Percentiles rank a stretch among this genome's conserved stretches.
These are phyloP conservation scores for Perizoma affinitatum DNA, from an alignment of 2,888 invertebrate species.

Conservation along the genomic window DNA sequence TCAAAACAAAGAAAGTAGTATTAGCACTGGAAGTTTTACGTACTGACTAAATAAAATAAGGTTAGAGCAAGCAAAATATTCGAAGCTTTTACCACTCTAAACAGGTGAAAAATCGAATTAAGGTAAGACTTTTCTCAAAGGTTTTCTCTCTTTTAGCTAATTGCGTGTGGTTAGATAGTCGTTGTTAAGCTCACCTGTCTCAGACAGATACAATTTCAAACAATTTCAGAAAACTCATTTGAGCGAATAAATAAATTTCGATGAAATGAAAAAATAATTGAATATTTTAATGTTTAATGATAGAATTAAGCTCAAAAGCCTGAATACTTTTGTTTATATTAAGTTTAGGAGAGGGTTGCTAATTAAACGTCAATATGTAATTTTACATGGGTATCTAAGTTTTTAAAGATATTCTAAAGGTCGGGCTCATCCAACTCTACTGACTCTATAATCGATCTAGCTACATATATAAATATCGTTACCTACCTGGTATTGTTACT, in stretches of 20 bases:
- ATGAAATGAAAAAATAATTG: slow-evolving; percentile 13
- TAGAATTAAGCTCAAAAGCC: slow-evolving; percentile 9
- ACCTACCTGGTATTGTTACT: too few relatives aligned
- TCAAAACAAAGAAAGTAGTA: slow-evolving; percentile 21
- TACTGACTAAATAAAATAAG: slow-evolving; percentile 3
- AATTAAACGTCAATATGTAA: slow-evolving; percentile 21
- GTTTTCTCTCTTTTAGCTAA: slow-evolving; percentile 5
- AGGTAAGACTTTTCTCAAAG: slow-evolving; percentile 8
- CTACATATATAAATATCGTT: too few relatives aligned
- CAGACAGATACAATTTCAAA: slow-evolving; percentile 10
- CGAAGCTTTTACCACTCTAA: slow-evolving; percentile 12
- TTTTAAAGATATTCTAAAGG: too few relatives aligned
- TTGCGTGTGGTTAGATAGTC: background rate
- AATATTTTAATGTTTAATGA: slow-evolving; percentile 19
- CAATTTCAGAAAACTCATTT: slow-evolving; percentile 9
- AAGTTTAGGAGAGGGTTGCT: slow-evolving; percentile 9
- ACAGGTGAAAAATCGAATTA: slow-evolving; percentile 26
- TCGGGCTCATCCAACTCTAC: too few relatives aligned
- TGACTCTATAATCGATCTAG: too few relatives aligned
- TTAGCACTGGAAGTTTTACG: slow-evolving; percentile 7
- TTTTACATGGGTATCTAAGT: background rate
- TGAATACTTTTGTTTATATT: slow-evolving; percentile 21
- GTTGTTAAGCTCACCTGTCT: slow-evolving; percentile 14
- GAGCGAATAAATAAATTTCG: slow-evolving; percentile 7
- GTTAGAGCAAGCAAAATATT: slow-evolving; percentile 9